These are phyloP conservation scores for Mionectes macconnelli DNA, from an alignment of 2,113 vertebrate genomes.

Conservation along the genomic window DNA sequence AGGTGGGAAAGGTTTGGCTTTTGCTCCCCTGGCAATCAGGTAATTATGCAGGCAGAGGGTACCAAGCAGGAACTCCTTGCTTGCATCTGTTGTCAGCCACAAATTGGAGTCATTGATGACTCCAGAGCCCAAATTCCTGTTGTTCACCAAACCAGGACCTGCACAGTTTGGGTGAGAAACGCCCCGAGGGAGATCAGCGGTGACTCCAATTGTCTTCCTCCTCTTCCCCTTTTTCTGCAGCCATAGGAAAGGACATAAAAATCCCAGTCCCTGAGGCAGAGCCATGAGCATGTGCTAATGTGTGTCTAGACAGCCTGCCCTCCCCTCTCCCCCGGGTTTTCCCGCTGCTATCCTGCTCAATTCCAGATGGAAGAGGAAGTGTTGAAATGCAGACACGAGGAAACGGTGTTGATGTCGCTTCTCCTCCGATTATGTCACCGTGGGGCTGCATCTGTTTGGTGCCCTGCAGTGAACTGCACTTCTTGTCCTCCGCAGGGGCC, in stretches of 20 bases:
- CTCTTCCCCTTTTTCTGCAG: fast-evolving
- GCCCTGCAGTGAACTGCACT: not conserved
- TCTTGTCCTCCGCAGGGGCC: not conserved
- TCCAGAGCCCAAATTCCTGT: not conserved
- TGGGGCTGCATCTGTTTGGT: not conserved
- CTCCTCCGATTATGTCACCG: not conserved
- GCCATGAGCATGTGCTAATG: not conserved
- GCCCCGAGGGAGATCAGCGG: not conserved
- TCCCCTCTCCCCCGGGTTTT: not conserved
- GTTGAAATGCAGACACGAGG: not conserved
- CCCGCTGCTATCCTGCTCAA: not conserved
- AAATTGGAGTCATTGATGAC: fast-evolving
- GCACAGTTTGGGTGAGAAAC: not conserved
- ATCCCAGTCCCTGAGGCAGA: not conserved
- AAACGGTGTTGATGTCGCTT: not conserved
- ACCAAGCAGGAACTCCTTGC: not conserved
- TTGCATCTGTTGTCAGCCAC: not conserved
- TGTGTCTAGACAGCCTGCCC: not conserved
- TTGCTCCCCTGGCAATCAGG: not conserved
- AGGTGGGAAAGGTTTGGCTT: not conserved
- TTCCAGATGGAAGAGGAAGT: not conserved
- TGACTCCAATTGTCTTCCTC: not conserved
- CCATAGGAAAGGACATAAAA: fast-evolving
- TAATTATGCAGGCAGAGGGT: not conserved
- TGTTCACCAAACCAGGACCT: not conserved